phyloP scores from a whole-genome alignment of 1,140 invertebrate genomes.

The Plodia interpunctella region DNA sequence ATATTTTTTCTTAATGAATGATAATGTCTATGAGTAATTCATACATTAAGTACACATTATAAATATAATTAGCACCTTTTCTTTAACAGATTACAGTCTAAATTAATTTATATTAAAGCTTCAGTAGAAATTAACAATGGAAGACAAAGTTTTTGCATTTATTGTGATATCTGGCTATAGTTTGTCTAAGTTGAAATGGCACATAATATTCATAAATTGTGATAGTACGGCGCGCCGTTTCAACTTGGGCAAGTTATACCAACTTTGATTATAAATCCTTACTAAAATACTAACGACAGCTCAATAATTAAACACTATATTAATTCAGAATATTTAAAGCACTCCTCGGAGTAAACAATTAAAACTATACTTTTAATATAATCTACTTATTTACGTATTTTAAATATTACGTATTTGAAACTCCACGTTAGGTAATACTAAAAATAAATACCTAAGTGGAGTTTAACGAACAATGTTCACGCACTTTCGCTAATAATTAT shows the following conservation, averaged over 20 bases:
- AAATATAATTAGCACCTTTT: slow-evolving; percentile 35
- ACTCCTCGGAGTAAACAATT: slow-evolving; percentile 31
- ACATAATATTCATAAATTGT: too few relatives aligned
- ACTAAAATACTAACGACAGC: too few relatives aligned
- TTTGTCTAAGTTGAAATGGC: too few relatives aligned
- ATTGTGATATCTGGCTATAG: slow-evolving; percentile 8
- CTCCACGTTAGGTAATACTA: too few relatives aligned
- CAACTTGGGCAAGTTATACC: too few relatives aligned
- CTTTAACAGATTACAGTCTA: slow-evolving; percentile 15
- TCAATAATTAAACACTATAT: background rate
- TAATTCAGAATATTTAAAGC: slow-evolving; percentile 28
- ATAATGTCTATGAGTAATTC: too few relatives aligned
- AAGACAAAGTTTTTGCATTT: slow-evolving; percentile 50
- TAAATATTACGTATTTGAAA: background rate
- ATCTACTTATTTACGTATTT: background rate
- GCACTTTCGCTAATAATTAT: too few relatives aligned
- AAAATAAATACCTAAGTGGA: too few relatives aligned
- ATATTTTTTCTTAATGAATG: too few relatives aligned
- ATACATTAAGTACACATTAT: background rate
- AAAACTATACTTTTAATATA: background rate
- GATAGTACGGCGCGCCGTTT: too few relatives aligned
- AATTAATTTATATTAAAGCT: slow-evolving; percentile 63
- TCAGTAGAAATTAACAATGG: slow-evolving; percentile 48
- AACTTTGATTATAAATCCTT: background rate
- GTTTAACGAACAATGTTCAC: too few relatives aligned